These are phyloP conservation scores for Archips crataeganus DNA, from an alignment of 2,888 invertebrate genomes.

Conservation along the genomic window DNA sequence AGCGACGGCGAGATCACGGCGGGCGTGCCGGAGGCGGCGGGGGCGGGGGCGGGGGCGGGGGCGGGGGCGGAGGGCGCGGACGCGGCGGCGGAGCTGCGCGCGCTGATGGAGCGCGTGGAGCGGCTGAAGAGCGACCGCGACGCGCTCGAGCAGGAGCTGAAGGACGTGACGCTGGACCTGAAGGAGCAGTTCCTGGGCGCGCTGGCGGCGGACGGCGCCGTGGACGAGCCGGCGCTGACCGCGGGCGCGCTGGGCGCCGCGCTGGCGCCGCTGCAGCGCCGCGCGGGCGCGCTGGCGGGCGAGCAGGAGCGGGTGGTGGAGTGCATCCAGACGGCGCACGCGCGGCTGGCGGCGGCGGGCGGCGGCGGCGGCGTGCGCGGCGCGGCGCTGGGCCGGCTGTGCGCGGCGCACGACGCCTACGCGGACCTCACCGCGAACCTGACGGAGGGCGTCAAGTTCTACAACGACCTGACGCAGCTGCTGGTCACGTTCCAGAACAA, in stretches of 20 bases:
- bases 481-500: conserved; percentile 98
- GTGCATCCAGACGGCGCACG: no score
- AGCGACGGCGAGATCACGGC: conserved; percentile 89
- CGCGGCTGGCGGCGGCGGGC: conserved; percentile 86
- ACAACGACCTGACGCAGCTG: conserved; percentile 96
- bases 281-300: conserved; percentile 87
- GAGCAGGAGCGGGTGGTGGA: conserved; percentile 88
- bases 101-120: conserved; percentile 93
- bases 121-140: conserved; percentile 95
- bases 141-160: conserved; percentile 90
- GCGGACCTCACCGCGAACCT: conserved; percentile 96
- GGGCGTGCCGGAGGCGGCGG: conserved; percentile 89
- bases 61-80: conserved; percentile 82
- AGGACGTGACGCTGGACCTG: conserved; percentile 90
- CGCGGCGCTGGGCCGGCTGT: conserved; percentile 92
- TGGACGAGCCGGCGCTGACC: conserved; percentile 93
- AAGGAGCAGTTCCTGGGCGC: conserved; percentile 92
- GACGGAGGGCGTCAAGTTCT: conserved; percentile 98
- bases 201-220: conserved; percentile 93
- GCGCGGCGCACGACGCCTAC: conserved; percentile 96
- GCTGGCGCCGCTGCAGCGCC: conserved; percentile 91
- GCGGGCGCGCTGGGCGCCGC: conserved; percentile 93
- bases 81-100: conserved; percentile 89
- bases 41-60: conserved; percentile 69
- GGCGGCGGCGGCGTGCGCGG: conserved; percentile 90